Base-by-base conservation (phyloP, 2,888 invertebrate species). In the Tetragonisca angustula region DNA sequence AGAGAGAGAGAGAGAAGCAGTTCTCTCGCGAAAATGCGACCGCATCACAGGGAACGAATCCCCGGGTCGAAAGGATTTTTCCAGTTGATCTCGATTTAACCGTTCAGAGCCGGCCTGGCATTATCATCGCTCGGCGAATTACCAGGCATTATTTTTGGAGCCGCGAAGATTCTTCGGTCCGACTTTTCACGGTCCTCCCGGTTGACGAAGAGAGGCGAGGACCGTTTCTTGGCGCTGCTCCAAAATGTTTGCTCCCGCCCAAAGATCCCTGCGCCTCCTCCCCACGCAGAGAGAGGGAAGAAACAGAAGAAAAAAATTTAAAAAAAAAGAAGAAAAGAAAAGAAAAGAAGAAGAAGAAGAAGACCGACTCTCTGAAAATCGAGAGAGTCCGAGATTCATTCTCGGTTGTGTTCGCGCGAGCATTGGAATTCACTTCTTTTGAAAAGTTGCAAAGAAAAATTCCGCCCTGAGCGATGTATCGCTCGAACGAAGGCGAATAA, bases 81-180 rank as follows among this genome's bases (percentile, higher is more conserved):
- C 43, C 50, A 59, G 52, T 54, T 49, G 32, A 36, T 77, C 73
- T 54, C 27, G 76, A 68, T 65, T 77, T 32, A 73, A 76, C 64
- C 32, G 27, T 64, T 83, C 32, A n/a, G 59, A 74, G 73, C 27
- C 70, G 36, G 4, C 36, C 64, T 21, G n/a, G 71, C 61, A 77
- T 84, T 74, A 76, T 65, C 77, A 71, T 71, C 74, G 61, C 67
- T 17, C 36, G 21, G 19, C 68, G 71, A 86, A 86, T 76, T 74
- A 77, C 80, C 76, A 54, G 76, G 64, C 78, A 85, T 88, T 89
- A 89, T 88, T 89, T 84, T 89, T 89, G 76, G 85, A 84, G 68
- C 62, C 68, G 69, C 71, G 72, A 76, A 88, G 86, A 84, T 77
- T 84, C 81, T 80, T 68, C 72, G 82, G 69, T 83, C 9, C 70